Percentiles rank a stretch among this genome's conserved stretches.
These are phyloP conservation scores for Melanostigma gelatinosum DNA, from an alignment of 2,113 vertebrate genomes.

Conservation along the genomic window DNA sequence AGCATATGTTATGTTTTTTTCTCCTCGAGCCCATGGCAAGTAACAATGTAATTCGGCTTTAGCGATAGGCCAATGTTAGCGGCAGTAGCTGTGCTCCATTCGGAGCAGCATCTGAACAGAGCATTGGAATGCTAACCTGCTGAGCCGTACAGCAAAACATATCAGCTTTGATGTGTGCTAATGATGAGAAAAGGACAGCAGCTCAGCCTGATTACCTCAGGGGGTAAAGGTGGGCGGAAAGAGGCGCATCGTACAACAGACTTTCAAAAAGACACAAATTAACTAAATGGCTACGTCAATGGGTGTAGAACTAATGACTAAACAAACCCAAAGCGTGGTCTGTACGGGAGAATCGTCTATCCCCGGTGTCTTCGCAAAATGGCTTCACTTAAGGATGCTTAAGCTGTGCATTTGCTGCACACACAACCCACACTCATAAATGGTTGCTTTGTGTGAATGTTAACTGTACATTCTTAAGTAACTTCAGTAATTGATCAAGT, in stretches of 20 bases:
- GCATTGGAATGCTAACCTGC: conserved; percentile 70
- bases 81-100: conserved; percentile 44
- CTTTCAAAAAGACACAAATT: conserved; percentile 21
- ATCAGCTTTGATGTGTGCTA: conserved; percentile 75
- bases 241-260: conserved; percentile 27
- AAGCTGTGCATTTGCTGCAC: not conserved
- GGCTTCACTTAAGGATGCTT: not conserved
- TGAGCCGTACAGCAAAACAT: conserved; percentile 63
- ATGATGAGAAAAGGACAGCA: conserved; percentile 65
- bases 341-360: not conserved
- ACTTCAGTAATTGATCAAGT: not conserved
- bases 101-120: conserved; percentile 49
- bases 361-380: not conserved
- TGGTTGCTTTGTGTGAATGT: not conserved
- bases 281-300: conserved; percentile 22
- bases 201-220: conserved; percentile 43
- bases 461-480: not conserved
- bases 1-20: conserved; percentile 3
- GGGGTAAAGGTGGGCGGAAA: conserved; percentile 41
- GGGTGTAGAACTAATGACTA: conserved; percentile 23
- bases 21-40: not conserved
- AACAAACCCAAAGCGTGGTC: conserved; percentile 7
- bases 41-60: conserved; percentile 7
- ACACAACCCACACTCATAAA: not conserved
- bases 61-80: conserved; percentile 28